Conservation (phyloP, 2,797 vertebrate species). For the Bryconaethiops microstoma region DNA sequence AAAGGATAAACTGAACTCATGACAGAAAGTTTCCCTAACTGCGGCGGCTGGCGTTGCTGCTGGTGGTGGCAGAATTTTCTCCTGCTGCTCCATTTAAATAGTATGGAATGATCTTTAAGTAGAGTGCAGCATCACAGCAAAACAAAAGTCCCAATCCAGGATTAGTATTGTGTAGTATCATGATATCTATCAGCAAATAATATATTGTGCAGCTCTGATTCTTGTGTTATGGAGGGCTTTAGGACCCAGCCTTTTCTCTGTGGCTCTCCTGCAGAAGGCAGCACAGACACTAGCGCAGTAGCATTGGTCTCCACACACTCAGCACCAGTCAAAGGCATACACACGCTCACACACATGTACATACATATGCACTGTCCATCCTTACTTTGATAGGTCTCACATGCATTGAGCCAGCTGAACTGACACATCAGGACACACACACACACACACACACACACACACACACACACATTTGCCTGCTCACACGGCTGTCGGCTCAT, state of each 20-base stretch:
- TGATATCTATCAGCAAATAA: background rate
- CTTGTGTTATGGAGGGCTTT: slow-evolving; percentile 72
- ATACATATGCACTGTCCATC: slow-evolving; percentile 32
- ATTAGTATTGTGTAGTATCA: background rate
- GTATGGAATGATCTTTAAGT: too few relatives aligned
- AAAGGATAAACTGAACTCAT: too few relatives aligned
- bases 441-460: slow-evolving; percentile 14
- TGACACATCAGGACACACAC: slow-evolving; percentile 14
- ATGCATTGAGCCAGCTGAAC: slow-evolving; percentile 15
- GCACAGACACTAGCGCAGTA: slow-evolving; percentile 86
- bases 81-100: too few relatives aligned
- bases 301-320: slow-evolving; percentile 70
- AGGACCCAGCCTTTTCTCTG: slow-evolving; percentile 83
- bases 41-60: too few relatives aligned
- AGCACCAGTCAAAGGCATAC: slow-evolving; percentile 48
- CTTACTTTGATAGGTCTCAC: slow-evolving; percentile 28
- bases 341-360: slow-evolving; percentile 16
- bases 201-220: slow-evolving; percentile 8
- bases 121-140: too few relatives aligned
- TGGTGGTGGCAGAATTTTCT: too few relatives aligned
- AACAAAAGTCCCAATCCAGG: background rate
- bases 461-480: slow-evolving; percentile 6
- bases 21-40: too few relatives aligned
- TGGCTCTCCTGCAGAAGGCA: slow-evolving; percentile 79
- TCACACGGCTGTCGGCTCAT: background rate